Conservation (phyloP, 2,888 invertebrate species). For the Acronicta aceris region DNA sequence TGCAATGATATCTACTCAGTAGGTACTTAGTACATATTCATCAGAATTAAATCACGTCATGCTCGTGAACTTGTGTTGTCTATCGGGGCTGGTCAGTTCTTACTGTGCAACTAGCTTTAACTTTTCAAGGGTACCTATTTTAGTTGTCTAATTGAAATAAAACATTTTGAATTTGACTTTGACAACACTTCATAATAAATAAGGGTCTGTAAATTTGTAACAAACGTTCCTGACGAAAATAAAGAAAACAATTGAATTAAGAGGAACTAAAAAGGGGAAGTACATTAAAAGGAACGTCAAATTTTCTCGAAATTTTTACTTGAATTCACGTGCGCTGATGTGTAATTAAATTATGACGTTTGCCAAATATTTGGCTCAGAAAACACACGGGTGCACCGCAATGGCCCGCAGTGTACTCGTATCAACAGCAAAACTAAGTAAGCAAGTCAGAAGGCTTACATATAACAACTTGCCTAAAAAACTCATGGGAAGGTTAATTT, state of each 20-base stretch:
- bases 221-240: not conserved
- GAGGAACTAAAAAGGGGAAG: not conserved
- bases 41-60: no score
- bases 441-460: conserved; percentile 18
- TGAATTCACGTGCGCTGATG: conserved; percentile 24
- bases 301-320: conserved; percentile 16
- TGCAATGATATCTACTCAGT: no score
- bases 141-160: no score
- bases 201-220: no score
- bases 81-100: no score
- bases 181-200: no score
- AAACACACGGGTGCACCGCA: conserved; percentile 37
- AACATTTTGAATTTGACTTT: no score
- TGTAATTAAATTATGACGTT: conserved; percentile 45
- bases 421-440: conserved; percentile 17
- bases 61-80: no score
- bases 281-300: conserved; percentile 33
- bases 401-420: conserved; percentile 40
- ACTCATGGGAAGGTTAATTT: no score
- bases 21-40: no score
- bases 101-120: no score
- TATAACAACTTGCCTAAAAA: not conserved
- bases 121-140: no score
- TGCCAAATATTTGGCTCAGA: conserved; percentile 43
- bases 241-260: not conserved